These are phyloP conservation scores for Petrocephalus zakoni DNA, from an alignment of 2,113 vertebrate genomes.

Conservation along the genomic window DNA sequence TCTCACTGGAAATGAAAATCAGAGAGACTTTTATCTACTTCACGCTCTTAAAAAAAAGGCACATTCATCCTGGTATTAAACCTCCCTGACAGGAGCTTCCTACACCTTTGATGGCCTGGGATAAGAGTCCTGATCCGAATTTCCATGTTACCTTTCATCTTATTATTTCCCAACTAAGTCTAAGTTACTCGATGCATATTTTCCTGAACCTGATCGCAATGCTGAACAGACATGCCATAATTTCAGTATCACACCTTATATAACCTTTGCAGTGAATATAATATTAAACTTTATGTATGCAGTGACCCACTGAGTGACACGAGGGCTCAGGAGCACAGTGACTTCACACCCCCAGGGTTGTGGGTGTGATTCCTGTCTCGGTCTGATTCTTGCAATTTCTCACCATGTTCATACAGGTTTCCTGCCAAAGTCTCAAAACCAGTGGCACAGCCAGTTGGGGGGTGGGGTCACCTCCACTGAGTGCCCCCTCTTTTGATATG, in stretches of 20 bases:
- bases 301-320: neutral
- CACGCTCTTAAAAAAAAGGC: neutral
- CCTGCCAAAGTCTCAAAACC: neutral
- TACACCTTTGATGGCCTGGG: neutral
- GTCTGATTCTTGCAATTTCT: neutral
- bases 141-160: slow-evolving; percentile 5
- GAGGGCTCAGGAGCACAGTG: neutral
- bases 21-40: slow-evolving; percentile 26
- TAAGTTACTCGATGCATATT: neutral
- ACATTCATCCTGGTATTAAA: slow-evolving; percentile 6
- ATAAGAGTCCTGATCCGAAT: slow-evolving; percentile 2
- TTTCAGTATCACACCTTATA: neutral
- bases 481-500: neutral
- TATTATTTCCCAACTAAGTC: neutral
- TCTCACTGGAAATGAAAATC: neutral
- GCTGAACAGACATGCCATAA: neutral
- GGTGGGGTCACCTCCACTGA: neutral
- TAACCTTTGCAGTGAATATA: neutral
- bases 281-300: neutral
- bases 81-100: neutral
- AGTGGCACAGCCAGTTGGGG: neutral
- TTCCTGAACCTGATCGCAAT: neutral
- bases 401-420: neutral
- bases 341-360: neutral
- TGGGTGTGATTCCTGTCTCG: neutral